phyloP scores from a whole-genome alignment of 2,888 invertebrate species.

The Chorisops tibialis region DNA sequence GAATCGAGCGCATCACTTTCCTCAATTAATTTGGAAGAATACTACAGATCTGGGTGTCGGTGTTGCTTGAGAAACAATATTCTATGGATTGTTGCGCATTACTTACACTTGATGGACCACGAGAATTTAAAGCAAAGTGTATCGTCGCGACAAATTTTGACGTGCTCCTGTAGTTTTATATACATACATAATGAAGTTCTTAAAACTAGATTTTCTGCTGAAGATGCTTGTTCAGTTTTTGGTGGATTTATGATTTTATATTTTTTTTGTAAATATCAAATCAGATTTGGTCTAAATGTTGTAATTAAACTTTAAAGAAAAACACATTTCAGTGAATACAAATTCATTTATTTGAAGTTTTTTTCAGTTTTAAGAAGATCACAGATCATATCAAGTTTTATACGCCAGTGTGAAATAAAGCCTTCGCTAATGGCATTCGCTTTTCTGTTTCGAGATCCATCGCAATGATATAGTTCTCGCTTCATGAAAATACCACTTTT shows the following conservation, averaged over 20 bases:
- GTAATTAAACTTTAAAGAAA: no score
- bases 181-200: not conserved
- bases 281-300: no score
- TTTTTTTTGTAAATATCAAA: no score
- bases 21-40: constrained; percentile 68
- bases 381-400: no score
- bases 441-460: no score
- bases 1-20: constrained; percentile 45
- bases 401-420: no score
- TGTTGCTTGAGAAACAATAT: not conserved
- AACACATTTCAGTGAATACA: no score
- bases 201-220: not conserved
- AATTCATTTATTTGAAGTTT: no score
- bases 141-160: not conserved
- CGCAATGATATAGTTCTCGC: no score
- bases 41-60: constrained; percentile 63
- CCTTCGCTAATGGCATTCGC: no score
- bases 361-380: no score
- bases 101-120: not conserved
- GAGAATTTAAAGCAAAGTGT: not conserved
- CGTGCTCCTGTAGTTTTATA: not conserved
- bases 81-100: not conserved
- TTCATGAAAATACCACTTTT: no score
- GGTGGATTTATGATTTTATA: not conserved
- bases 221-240: not conserved